These are phyloP conservation scores for Scartelaos histophorus DNA, from an alignment of 2,113 vertebrate genomes.

Conservation along the genomic window DNA sequence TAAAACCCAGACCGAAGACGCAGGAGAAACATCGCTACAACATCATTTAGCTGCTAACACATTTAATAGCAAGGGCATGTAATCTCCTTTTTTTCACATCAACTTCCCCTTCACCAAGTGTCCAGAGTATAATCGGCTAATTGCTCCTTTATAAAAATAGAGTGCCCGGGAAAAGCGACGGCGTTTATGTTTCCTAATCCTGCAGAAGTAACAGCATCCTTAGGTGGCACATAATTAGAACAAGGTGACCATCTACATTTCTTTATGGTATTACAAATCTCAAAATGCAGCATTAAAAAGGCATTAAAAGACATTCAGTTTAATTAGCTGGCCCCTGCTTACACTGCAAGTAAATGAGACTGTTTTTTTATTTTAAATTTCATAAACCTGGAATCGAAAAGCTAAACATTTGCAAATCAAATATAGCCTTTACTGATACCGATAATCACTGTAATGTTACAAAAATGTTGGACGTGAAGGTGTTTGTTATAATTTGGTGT, in stretches of 20 bases:
- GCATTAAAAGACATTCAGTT: no score
- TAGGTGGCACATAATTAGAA: neutral
- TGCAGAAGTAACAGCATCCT: constrained; percentile 58
- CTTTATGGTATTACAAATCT: no score
- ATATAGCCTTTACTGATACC: no score
- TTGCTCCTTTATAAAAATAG: constrained; percentile 52
- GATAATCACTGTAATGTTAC: no score
- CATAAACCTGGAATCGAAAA: no score
- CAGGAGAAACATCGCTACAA: constrained; percentile 18
- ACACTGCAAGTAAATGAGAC: no score
- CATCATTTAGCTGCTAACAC: constrained; percentile 40
- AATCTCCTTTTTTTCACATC: constrained; percentile 25
- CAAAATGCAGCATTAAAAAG: no score
- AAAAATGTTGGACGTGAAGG: no score
- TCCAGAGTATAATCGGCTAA: constrained; percentile 45
- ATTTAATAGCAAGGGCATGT: constrained; percentile 28
- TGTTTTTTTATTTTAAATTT: no score
- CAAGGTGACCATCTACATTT: constrained; percentile 84
- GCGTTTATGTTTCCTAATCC: constrained; percentile 25
- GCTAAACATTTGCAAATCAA: no score
- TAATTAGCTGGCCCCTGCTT: no score
- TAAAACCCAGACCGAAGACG: constrained; percentile 15
- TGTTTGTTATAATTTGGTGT: no score
- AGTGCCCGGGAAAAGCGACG: constrained; percentile 7
- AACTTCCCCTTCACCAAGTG: constrained; percentile 22